Conservation (phyloP, 2,888 invertebrate species). For the Gryllus longicercus region DNA sequence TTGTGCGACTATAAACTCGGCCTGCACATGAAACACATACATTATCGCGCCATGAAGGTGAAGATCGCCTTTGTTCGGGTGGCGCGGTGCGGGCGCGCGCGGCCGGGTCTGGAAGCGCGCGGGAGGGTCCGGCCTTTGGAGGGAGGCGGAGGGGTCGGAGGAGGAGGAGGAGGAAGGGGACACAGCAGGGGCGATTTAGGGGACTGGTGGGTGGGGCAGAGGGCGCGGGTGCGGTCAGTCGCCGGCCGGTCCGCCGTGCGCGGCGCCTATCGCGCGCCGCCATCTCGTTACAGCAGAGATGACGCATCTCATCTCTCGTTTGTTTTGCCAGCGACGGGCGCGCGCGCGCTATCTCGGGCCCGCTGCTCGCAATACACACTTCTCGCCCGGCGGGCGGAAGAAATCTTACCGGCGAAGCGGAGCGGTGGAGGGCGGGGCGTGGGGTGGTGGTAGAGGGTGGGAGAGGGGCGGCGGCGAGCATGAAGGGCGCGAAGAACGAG, state of each 20-base stretch:
- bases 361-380: neutral
- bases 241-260: neutral
- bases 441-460: neutral
- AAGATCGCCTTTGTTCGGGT: no score
- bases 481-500: neutral
- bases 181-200: neutral
- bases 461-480: neutral
- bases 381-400: neutral
- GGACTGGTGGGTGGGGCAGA: neutral
- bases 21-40: no score
- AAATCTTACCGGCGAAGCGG: no score
- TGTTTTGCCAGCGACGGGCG: neutral
- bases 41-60: no score
- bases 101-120: no score
- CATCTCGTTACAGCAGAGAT: neutral
- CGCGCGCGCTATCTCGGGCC: neutral
- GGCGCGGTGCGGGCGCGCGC: no score
- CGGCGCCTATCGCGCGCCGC: neutral
- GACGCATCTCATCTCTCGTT: slow-evolving; percentile 17
- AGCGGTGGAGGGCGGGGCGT: neutral
- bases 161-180: neutral
- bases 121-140: no score
- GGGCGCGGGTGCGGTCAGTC: neutral
- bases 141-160: no score
- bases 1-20: no score